Evolutionary conservation across 2,113 vertebrate genomes (phyloP).

Genomic region (Prunella fulvescens): DNA sequence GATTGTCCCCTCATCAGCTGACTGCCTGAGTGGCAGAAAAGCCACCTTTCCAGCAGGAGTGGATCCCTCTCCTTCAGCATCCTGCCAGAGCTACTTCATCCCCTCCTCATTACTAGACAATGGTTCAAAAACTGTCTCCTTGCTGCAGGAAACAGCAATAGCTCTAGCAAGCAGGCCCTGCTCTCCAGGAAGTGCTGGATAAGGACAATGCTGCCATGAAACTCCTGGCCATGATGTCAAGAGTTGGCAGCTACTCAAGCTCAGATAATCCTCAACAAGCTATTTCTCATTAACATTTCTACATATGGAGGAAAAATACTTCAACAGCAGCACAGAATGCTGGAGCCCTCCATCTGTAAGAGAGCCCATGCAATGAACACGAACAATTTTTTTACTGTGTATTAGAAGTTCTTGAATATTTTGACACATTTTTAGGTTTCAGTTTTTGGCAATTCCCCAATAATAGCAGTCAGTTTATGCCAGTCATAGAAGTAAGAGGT

Average conservation of each 20-base stretch:
- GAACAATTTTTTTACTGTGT: neutral
- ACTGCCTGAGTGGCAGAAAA: no score
- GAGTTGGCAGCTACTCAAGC: neutral
- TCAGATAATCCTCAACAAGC: neutral
- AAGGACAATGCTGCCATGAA: neutral
- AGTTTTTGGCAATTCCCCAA: neutral
- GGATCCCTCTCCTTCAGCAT: neutral
- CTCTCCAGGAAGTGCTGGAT: neutral
- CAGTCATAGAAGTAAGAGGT: neutral
- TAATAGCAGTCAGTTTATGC: neutral
- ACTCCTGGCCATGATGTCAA: neutral
- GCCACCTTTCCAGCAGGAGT: neutral
- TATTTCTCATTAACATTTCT: neutral
- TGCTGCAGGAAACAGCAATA: neutral
- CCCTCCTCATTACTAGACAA: neutral
- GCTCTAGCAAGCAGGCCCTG: neutral
- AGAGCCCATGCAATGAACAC: neutral
- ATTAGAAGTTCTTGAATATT: neutral
- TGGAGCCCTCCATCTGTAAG: neutral
- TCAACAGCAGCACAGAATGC: neutral
- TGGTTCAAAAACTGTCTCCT: neutral
- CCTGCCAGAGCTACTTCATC: accelerated
- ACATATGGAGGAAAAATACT: neutral
- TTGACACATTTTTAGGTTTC: neutral
- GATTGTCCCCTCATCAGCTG: neutral